Conservation (phyloP, 2,797 vertebrate genomes). For the Lepilemur septentrionalis region DNA sequence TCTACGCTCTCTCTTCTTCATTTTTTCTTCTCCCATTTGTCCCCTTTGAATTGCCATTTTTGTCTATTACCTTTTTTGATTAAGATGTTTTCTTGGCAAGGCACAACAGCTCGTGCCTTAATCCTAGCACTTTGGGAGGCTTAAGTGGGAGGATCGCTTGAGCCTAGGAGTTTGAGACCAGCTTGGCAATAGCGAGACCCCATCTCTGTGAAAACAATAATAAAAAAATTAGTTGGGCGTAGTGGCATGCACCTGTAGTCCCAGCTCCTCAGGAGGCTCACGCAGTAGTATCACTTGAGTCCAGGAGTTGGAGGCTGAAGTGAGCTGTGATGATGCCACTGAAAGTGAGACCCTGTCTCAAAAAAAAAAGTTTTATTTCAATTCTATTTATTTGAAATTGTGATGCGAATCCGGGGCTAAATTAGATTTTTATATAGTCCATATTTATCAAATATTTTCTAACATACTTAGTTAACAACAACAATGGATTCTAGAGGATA, state of each 20-base stretch:
- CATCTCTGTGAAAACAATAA: not conserved
- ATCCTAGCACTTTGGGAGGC: not conserved
- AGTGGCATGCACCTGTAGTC: not conserved
- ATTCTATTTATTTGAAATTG: not conserved
- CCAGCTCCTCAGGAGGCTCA: not conserved
- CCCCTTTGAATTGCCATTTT: not conserved
- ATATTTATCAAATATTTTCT: slow-evolving; percentile 32
- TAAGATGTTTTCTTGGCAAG: not conserved
- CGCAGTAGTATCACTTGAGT: not conserved
- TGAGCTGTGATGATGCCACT: not conserved
- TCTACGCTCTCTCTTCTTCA: not conserved
- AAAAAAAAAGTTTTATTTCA: not conserved
- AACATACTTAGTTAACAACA: slow-evolving; percentile 14
- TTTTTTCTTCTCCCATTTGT: not conserved
- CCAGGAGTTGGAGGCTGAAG: not conserved
- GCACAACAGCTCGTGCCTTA: not conserved
- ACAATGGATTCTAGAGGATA: slow-evolving; percentile 6
- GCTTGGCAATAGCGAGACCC: not conserved
- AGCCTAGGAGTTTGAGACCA: not conserved
- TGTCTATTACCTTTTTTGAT: not conserved
- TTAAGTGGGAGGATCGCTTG: not conserved
- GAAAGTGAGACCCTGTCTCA: not conserved
- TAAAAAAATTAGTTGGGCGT: not conserved
- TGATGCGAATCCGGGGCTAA: not conserved
- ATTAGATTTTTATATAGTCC: slow-evolving; percentile 26